Evolutionary conservation across 2,797 vertebrate species (phyloP).

Genomic region (Macropus fuliginosus): DNA sequence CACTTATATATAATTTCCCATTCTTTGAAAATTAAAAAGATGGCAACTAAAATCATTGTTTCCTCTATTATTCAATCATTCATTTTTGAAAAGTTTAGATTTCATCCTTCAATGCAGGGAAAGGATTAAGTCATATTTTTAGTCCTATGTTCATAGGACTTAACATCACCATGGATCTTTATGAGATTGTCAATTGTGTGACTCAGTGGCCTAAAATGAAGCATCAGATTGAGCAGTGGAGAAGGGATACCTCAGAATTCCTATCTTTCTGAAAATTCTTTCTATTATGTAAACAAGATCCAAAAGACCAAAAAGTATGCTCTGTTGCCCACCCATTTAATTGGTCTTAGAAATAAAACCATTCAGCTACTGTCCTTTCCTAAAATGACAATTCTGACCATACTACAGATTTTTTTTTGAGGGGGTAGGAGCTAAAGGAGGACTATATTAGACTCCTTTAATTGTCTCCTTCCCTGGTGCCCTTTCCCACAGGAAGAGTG

Average conservation of each 20-base stretch:
- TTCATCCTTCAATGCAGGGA: conserved; percentile 27
- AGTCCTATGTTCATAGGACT: background rate
- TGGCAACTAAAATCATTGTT: background rate
- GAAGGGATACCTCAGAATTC: background rate
- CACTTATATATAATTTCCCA: background rate
- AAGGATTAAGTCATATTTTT: background rate
- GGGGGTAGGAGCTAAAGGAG: background rate
- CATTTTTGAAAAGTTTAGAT: background rate
- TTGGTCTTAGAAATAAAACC: background rate
- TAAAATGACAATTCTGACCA: conserved; percentile 2
- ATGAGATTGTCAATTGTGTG: background rate
- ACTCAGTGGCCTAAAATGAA: background rate
- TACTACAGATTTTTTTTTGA: conserved; percentile 18
- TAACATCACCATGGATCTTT: background rate
- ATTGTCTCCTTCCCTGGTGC: background rate
- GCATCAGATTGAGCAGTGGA: background rate
- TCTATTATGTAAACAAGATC: background rate
- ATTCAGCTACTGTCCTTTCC: background rate
- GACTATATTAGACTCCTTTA: background rate
- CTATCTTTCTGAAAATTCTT: background rate
- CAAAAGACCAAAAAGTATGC: background rate
- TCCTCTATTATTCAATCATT: background rate
- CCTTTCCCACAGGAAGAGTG: background rate
- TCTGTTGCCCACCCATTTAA: background rate
- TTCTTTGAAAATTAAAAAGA: background rate